These are phyloP conservation scores for Phymastichus coffea DNA, from an alignment of 1,140 invertebrate species.

Conservation along the genomic window DNA sequence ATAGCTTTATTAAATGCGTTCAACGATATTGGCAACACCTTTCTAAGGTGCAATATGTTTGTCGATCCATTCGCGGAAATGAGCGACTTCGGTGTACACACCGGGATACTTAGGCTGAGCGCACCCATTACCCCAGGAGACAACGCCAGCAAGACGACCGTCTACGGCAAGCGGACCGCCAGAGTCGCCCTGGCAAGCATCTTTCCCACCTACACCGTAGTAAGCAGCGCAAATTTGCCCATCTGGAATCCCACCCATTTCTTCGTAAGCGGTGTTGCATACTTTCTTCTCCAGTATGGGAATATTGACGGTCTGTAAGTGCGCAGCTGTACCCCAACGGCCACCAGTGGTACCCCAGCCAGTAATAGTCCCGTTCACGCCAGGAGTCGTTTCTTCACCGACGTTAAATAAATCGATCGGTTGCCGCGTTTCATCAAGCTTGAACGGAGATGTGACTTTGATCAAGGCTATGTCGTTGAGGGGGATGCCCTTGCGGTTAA, in stretches of 20 bases:
- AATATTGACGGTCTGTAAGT: constrained; percentile 44
- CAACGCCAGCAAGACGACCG: constrained; percentile 58
- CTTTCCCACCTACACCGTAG: constrained; percentile 61
- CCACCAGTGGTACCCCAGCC: constrained; percentile 46
- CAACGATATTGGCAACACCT: no score
- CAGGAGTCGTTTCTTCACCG: constrained; percentile 23
- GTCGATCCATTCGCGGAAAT: constrained; percentile 54
- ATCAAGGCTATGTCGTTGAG: constrained; percentile 31
- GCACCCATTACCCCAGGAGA: constrained; percentile 63
- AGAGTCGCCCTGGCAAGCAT: constrained; percentile 63
- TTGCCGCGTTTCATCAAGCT: constrained; percentile 23
- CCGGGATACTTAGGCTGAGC: constrained; percentile 61
- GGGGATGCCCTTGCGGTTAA: not conserved
- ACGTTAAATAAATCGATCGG: constrained; percentile 13
- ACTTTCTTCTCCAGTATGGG: constrained; percentile 44
- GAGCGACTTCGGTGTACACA: constrained; percentile 63
- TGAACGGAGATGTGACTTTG: constrained; percentile 13
- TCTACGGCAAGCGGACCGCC: constrained; percentile 54
- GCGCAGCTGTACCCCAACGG: not conserved
- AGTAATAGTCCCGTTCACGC: constrained; percentile 37
- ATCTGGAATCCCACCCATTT: constrained; percentile 55
- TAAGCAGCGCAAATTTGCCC: constrained; percentile 74
- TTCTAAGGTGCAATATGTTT: not conserved
- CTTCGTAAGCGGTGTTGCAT: constrained; percentile 44
- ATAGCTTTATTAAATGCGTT: no score